A percentile compares a stretch with the other conserved stretches of the same genome.
Evolutionary conservation across 1,140 invertebrate species (phyloP).

Genomic region (Protaetia brevitarsis): DNA sequence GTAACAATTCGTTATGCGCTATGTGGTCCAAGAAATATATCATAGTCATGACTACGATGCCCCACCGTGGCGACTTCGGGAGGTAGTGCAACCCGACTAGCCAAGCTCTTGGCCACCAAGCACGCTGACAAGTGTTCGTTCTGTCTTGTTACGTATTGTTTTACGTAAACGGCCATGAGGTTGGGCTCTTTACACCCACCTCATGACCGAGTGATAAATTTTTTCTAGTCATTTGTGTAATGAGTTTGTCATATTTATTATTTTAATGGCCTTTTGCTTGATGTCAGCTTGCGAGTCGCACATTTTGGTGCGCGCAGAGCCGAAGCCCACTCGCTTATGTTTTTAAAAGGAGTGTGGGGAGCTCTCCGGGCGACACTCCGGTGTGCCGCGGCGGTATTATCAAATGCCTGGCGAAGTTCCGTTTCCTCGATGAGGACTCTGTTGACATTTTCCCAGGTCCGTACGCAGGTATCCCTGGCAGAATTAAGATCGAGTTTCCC

Average conservation of each 20-base stretch:
- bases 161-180: background rate
- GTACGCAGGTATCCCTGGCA: too few relatives aligned
- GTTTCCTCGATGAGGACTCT: background rate
- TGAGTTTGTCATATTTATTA: background rate
- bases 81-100: too few relatives aligned
- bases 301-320: background rate
- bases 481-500: too few relatives aligned
- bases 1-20: conserved; percentile 39
- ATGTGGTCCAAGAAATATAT: too few relatives aligned
- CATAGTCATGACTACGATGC: too few relatives aligned
- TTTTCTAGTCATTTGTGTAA: background rate
- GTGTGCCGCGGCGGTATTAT: background rate
- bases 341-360: background rate
- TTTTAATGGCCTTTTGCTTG: background rate
- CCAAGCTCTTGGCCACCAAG: conserved; percentile 12
- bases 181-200: background rate
- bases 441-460: too few relatives aligned
- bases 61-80: too few relatives aligned
- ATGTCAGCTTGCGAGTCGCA: conserved; percentile 11
- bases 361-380: background rate
- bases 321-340: background rate
- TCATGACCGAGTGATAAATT: background rate
- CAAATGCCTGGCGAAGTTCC: background rate
- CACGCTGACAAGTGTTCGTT: background rate
- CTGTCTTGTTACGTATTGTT: conserved; percentile 10